Percentiles rank a stretch among this genome's conserved stretches.
Conservation (phyloP, 2,888 invertebrate genomes). For the Conops quadrifasciatus region DNA sequence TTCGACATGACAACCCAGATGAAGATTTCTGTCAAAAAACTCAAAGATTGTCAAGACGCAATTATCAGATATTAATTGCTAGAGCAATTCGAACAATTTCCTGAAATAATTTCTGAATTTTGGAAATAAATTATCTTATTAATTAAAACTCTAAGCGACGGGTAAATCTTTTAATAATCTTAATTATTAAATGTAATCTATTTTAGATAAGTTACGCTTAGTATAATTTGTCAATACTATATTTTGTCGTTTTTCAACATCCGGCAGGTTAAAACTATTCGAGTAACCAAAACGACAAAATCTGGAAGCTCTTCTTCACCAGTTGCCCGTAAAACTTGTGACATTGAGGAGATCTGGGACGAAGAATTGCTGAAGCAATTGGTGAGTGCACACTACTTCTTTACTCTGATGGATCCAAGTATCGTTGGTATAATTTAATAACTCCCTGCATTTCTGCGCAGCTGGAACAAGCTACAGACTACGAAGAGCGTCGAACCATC, state of each 20-base stretch:
- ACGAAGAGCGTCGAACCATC: conserved; percentile 86
- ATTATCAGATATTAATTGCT: no score
- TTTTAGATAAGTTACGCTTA: no score
- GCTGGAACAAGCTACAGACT: conserved; percentile 86
- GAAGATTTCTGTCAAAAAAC: no score
- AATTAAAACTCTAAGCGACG: no score
- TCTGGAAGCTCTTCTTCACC: conserved; percentile 64
- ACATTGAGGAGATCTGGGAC: conserved; percentile 81
- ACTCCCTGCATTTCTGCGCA: conserved; percentile 59
- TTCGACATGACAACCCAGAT: no score
- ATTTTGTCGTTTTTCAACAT: conserved; percentile 32
- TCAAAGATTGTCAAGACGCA: no score
- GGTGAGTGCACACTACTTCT: conserved; percentile 66
- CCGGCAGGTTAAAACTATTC: conserved; percentile 67
- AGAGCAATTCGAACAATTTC: no score
- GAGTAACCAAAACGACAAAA: conserved; percentile 63
- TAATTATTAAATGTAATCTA: no score
- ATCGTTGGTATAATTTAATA: not conserved
- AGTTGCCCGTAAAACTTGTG: conserved; percentile 69
- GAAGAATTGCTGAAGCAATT: conserved; percentile 75
- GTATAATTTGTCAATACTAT: not conserved
- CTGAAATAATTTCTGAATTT: no score
- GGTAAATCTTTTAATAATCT: no score
- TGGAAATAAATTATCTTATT: no score
- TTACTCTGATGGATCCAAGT: not conserved